Conservation (phyloP, 1,140 invertebrate genomes). For the Leptopilina boulardi region DNA sequence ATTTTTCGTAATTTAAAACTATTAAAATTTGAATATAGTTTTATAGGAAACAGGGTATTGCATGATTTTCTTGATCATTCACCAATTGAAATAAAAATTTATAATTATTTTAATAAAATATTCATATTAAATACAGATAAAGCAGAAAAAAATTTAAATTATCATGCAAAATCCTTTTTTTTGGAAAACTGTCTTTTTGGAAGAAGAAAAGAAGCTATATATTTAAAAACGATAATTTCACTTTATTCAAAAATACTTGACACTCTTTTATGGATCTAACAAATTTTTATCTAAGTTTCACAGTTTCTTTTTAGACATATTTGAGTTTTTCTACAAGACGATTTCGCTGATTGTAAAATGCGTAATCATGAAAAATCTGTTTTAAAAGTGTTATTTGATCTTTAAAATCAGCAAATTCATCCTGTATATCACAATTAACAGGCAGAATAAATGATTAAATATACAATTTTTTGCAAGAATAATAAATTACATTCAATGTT, state of each 20-base stretch:
- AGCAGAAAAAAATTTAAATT: not conserved
- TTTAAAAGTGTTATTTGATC: not conserved
- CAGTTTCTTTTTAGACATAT: constrained; percentile 8
- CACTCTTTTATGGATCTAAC: constrained; percentile 22
- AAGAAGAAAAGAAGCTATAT: constrained; percentile 25
- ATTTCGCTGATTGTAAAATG: constrained; percentile 7
- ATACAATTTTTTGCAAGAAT: constrained; percentile 1
- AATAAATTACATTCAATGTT: constrained; percentile 18
- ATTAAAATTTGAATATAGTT: constrained; percentile 2
- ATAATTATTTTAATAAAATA: not conserved
- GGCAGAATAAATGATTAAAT: constrained; percentile 24
- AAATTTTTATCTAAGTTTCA: not conserved
- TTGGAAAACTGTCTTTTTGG: constrained; percentile 3
- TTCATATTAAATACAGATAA: not conserved
- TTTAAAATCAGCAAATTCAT: constrained; percentile 22
- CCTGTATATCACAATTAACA: constrained; percentile 10
- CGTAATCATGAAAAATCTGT: not conserved
- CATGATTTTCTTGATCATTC: not conserved
- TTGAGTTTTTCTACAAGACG: not conserved
- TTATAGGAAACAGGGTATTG: constrained; percentile 6
- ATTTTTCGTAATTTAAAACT: not conserved
- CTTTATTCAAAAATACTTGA: constrained; percentile 32
- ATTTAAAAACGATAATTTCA: constrained; percentile 16
- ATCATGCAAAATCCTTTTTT: constrained; percentile 28
- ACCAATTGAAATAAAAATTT: not conserved